Conservation (phyloP, 35 echinoderm and acorn worm species). For the Apostichopus californicus region DNA sequence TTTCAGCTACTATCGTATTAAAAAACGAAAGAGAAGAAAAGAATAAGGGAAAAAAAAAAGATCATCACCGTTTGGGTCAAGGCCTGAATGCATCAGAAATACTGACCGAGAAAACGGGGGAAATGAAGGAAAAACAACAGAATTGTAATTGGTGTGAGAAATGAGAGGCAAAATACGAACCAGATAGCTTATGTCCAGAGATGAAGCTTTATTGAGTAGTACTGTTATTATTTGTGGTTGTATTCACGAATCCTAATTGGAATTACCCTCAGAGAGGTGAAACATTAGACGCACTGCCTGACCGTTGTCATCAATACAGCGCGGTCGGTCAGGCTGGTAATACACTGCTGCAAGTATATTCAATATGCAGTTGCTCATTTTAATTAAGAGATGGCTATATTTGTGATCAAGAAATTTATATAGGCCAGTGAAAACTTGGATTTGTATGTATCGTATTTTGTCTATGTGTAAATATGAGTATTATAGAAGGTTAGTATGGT, state of each 20-base stretch:
- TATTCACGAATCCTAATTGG: background rate
- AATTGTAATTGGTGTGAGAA: background rate
- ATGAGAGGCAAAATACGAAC: background rate
- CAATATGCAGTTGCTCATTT: background rate
- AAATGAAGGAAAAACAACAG: background rate
- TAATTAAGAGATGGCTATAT: background rate
- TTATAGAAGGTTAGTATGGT: no score
- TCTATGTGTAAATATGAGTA: no score
- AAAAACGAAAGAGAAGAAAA: background rate
- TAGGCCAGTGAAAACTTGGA: no score
- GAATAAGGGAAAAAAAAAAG: background rate
- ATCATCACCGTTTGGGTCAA: constrained; percentile 19
- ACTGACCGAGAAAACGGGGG: background rate
- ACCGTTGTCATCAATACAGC: background rate
- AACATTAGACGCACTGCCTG: constrained; percentile 6
- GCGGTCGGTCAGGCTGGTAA: background rate
- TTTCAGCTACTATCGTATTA: constrained; percentile 10
- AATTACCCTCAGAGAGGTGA: constrained; percentile 7
- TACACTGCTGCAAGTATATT: background rate
- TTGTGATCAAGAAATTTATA: no score
- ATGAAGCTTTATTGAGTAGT: background rate
- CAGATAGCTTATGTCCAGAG: background rate
- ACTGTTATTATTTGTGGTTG: no score
- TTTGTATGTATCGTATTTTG: no score
- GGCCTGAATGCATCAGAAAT: background rate